A percentile compares a stretch with the other conserved stretches of the same genome.
These are phyloP conservation scores for Phycodurus eques DNA, from an alignment of 2,113 vertebrate genomes.

Conservation along the genomic window DNA sequence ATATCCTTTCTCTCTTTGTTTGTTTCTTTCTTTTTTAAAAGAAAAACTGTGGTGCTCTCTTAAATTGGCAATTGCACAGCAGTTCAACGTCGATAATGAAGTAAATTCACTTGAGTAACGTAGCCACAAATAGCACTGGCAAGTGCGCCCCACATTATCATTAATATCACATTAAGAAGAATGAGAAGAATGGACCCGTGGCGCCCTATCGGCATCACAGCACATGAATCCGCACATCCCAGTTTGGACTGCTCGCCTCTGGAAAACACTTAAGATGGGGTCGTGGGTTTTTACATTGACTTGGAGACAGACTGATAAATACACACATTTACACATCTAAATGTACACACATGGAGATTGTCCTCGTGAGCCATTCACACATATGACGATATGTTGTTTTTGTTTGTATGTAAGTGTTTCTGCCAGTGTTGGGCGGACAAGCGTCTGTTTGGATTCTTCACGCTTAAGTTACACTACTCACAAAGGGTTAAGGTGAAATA, in stretches of 20 bases:
- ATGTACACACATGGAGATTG: neutral
- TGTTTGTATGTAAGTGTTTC: constrained; percentile 2
- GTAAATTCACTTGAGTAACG: constrained; percentile 1
- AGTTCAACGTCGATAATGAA: neutral
- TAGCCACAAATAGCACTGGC: neutral
- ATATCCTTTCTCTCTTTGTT: neutral
- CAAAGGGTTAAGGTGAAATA: neutral
- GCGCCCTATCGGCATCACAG: neutral
- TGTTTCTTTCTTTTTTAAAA: neutral
- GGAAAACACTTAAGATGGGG: neutral
- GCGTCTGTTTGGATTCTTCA: neutral
- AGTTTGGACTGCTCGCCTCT: neutral
- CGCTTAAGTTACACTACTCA: neutral
- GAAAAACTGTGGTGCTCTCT: neutral
- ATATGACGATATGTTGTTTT: constrained; percentile 7
- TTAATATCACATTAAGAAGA: constrained; percentile 6
- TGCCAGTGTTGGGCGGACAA: neutral
- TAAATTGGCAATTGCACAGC: neutral
- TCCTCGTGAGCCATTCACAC: constrained; percentile 1
- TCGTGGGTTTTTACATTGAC: neutral
- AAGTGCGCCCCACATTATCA: neutral
- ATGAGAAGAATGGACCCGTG: neutral
- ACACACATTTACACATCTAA: neutral
- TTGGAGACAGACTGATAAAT: neutral
- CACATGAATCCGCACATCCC: neutral